Evolutionary conservation across 2,113 vertebrate genomes (phyloP).

Genomic region (Chloropsis hardwickii): DNA sequence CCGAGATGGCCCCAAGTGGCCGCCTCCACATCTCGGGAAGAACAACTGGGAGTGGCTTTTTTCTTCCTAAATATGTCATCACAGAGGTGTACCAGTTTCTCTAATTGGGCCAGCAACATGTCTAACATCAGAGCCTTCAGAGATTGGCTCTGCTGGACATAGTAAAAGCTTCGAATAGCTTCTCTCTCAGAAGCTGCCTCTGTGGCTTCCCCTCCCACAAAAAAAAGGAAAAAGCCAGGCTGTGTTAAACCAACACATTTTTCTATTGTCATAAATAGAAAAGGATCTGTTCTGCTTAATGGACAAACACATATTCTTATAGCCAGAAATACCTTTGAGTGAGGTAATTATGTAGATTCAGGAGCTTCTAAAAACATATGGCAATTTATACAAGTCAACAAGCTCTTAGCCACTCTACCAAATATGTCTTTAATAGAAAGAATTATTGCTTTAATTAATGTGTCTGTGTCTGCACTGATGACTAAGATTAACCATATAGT

Average conservation of each 20-base stretch:
- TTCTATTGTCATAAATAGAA: not conserved
- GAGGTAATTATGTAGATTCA: not conserved
- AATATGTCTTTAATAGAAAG: not conserved
- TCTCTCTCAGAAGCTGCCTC: not conserved
- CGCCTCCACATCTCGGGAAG: rapidly evolving
- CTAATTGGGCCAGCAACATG: too few species aligned
- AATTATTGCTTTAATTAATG: not conserved
- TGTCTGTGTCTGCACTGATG: not conserved
- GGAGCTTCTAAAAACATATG: not conserved
- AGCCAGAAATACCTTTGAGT: not conserved
- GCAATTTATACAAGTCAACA: not conserved
- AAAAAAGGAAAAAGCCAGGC: not conserved
- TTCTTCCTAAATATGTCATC: not conserved
- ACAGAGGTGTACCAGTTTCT: not conserved
- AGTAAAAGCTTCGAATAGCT: not conserved
- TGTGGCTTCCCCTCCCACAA: not conserved
- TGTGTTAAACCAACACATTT: not conserved
- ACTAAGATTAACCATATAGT: not conserved
- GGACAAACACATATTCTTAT: not conserved
- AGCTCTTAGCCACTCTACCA: not conserved
- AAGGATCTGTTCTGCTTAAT: not conserved
- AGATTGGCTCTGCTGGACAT: not conserved
- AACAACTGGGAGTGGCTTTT: rapidly evolving
- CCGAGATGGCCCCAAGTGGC: rapidly evolving
- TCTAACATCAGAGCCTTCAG: too few species aligned